phyloP scores from a whole-genome alignment of 2,888 invertebrate species.

The Melanostoma mellinum region DNA sequence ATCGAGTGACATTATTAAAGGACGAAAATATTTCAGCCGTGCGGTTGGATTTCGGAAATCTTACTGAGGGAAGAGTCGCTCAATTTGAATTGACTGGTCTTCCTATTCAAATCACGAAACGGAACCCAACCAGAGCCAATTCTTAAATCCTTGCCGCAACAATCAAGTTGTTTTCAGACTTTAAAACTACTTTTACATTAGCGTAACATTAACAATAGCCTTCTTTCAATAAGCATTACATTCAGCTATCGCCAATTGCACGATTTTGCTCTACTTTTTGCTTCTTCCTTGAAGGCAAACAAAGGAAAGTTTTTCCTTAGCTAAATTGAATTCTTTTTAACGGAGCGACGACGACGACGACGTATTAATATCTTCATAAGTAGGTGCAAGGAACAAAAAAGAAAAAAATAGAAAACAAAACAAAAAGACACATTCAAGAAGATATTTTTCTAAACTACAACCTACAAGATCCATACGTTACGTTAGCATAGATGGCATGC shows the following conservation, averaged over 20 bases:
- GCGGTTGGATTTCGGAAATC: too few species aligned
- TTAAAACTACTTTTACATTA: slow-evolving; percentile 3
- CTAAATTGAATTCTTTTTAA: slow-evolving; percentile 67
- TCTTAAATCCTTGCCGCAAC: too few species aligned
- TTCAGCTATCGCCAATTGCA: slow-evolving; percentile 15
- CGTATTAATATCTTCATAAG: slow-evolving; percentile 69
- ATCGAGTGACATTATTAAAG: too few species aligned
- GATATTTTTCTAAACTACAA: slow-evolving; percentile 38
- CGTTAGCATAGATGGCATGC: slow-evolving; percentile 16
- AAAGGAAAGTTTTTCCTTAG: slow-evolving; percentile 30
- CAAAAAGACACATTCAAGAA: slow-evolving; percentile 55
- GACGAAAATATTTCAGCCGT: too few species aligned
- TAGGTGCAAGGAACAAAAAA: slow-evolving; percentile 1
- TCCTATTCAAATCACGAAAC: too few species aligned
- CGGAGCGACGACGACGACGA: slow-evolving; percentile 24
- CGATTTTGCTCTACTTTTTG: slow-evolving; percentile 44
- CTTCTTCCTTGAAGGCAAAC: slow-evolving; percentile 33
- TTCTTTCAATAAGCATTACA: slow-evolving; percentile 24
- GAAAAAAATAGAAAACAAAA: not conserved
- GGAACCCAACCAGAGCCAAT: too few species aligned
- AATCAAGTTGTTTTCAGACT: not conserved
- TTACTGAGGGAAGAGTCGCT: too few species aligned
- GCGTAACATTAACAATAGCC: slow-evolving; percentile 10
- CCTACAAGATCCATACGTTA: slow-evolving; percentile 33
- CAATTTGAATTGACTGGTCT: too few species aligned